Base-by-base conservation (phyloP, 2,888 invertebrate genomes). In the Geophilus truncorum region DNA sequence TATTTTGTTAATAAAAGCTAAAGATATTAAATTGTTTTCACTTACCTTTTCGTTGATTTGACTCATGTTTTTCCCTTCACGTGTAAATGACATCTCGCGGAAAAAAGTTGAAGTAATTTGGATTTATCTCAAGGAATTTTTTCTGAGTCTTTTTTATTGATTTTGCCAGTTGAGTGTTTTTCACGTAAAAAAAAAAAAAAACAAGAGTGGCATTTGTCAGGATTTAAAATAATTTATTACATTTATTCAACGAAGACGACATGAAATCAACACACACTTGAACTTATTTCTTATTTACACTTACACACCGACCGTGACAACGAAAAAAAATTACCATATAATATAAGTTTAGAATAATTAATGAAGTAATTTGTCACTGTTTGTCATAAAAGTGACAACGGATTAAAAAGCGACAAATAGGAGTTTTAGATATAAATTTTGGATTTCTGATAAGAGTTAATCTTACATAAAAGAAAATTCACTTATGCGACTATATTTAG, bases 151-250 rank as follows among this genome's bases (percentile, higher is more conserved):
- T 34, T 15, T 7, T 40, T 40, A 40, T 40, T 40, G 12, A 40
- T 40, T 40, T 40, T 40, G 40, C 6, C 40, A 15, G 9, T 40
- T 40, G 40, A 5, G 15, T 45, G n/a, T 45, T n/a, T 45, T 15
- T n/a, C 18, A 4, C 1, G 15, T 5, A 45, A n/a, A 18, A n/a
- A 2, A 2, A 3, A 45, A 51, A 0, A 51, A 51, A 18, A 18
- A 51, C 12, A 15, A 45, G 45, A 3, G 45, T 6, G 18, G 5
- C 70, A 25, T 70, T 28, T 25, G 28, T 70, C 70, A 70, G 70
- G 70, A 70, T 70, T 70, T 70, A 70, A 70, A 70, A 70, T 70
- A 70, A 70, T 70, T 70, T 28, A 70, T 70, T 23, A 70, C 70
- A 70, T 70, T 70, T 70, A 70, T 28, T 70, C 70, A 23, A 62